Base-by-base conservation (phyloP, 2,797 vertebrate genomes). In the Anabacerthia variegaticeps region DNA sequence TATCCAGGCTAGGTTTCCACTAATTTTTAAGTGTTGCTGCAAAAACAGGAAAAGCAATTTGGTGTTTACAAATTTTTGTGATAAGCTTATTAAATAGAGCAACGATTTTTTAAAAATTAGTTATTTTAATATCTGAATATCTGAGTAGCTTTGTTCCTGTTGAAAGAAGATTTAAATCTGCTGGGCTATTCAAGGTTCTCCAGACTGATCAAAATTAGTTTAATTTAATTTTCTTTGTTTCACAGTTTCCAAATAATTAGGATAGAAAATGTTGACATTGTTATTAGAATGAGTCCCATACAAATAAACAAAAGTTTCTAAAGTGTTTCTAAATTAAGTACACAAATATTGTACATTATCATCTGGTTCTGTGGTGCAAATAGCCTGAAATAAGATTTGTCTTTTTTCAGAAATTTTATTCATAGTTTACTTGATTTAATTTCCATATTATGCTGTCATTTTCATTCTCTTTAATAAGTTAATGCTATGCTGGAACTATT, bases 401-500 rank as follows among this genome's bases (percentile, higher is more conserved):
- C 76, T 87, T 91, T 79, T 54, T 49, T 77, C 56, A 58, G n/a
- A 77, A 74, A 86, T 88, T 66, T 74, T 90, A 68, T 88, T 94
- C 81, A 54, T 73, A 36, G 30, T 76, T 85, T 83, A 22, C 23
- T 88, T 78, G 30, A 89, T 93, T 94, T 28, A 88, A 34, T 94
- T 95, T 85, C 74, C 26, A 15, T 68, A 58, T 73, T 94, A 62
- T 62, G 24, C 22, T 84, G 46, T 87, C 63, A 63, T 82, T 95
- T 93, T 73, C 19, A 75, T 89, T 89, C 28, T 56, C 69, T 77
- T 12, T 89, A 89, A 78, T 91, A 92, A 82, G 49, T 80, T 95
- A 83, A 89, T 93, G 46, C n/a, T 65, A 21, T 81, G 43, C 56
- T 79, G 74, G 63, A 95, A 59, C 46, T 81, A 75, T 89, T 78